Conservation (phyloP, 2,888 invertebrate species). For the Cordilura impudica region DNA sequence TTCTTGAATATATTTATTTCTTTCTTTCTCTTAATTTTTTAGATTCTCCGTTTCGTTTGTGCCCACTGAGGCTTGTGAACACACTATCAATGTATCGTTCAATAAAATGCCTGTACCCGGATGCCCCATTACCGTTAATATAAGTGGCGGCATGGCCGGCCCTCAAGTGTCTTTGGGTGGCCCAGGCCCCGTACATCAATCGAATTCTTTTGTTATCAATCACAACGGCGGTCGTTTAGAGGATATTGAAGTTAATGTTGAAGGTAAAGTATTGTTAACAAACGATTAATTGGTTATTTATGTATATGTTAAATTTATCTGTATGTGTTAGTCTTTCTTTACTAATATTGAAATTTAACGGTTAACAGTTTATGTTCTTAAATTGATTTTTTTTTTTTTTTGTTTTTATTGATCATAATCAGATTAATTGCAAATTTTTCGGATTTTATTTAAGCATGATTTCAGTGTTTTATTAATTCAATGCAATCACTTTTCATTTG, state of each 20-base stretch:
- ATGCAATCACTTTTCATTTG: background rate
- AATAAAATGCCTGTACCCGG: conserved; percentile 93
- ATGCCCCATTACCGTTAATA: conserved; percentile 93
- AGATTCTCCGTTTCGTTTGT: conserved; percentile 97
- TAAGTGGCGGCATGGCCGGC: conserved; percentile 82
- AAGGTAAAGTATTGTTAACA: conserved; percentile 82
- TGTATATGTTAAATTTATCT: conserved; percentile 4
- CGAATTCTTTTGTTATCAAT: conserved; percentile 85
- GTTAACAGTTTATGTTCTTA: conserved; percentile 24
- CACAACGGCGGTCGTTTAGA: conserved; percentile 93
- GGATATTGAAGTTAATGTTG: conserved; percentile 97
- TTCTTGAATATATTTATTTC: background rate
- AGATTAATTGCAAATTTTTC: conserved; percentile 8
- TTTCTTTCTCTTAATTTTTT: conserved; percentile 21
- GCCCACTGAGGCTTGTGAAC: conserved; percentile 95
- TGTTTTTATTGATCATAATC: background rate
- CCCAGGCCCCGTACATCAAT: conserved; percentile 85
- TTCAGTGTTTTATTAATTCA: conserved; percentile 5
- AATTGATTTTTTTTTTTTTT: conserved; percentile 23
- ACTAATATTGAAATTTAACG: conserved; percentile 38
- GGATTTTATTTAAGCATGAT: conserved; percentile 6
- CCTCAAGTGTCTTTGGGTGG: conserved; percentile 86
- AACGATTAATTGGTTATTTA: background rate
- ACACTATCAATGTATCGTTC: conserved; percentile 97
- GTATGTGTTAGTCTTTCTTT: conserved; percentile 25